Conservation (phyloP, 2,888 invertebrate species). For the Stomorhina lunata region DNA sequence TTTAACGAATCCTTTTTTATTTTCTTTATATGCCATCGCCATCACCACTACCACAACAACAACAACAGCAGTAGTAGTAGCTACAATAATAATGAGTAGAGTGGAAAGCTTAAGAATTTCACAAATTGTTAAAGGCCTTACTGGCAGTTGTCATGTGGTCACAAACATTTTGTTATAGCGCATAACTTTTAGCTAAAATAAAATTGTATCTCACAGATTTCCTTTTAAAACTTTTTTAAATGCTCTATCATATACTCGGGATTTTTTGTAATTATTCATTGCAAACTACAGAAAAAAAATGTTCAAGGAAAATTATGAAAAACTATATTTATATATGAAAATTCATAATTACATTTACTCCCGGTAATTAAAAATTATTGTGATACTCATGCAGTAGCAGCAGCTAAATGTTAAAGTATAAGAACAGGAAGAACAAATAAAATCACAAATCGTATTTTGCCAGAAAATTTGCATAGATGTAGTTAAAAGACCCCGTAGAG, state of each 20-base stretch:
- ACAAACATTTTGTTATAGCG: constrained; percentile 59
- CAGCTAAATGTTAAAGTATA: no score
- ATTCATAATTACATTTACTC: constrained; percentile 80
- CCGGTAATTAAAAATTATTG: constrained; percentile 81
- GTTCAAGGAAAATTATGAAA: constrained; percentile 71
- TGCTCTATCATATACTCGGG: constrained; percentile 6
- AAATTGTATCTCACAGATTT: constrained; percentile 48
- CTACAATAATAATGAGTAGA: constrained; percentile 26
- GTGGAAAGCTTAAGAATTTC: constrained; percentile 35
- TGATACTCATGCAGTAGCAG: constrained; percentile 75
- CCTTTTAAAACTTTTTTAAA: constrained; percentile 34
- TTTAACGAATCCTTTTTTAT: constrained; percentile 43
- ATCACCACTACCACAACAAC: constrained; percentile 54
- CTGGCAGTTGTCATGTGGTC: constrained; percentile 69
- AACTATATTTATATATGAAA: constrained; percentile 71
- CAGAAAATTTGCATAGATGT: no score
- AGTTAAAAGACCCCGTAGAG: no score
- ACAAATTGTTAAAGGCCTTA: constrained; percentile 67
- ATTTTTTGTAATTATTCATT: constrained; percentile 37
- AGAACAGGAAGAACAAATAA: no score
- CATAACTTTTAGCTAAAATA: constrained; percentile 47
- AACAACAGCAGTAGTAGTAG: constrained; percentile 18
- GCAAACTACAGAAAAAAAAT: constrained; percentile 52
- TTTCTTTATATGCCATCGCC: constrained; percentile 64
- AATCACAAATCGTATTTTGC: no score